Conservation (phyloP, 2,888 invertebrate genomes). For the Lasioglossum morio region DNA sequence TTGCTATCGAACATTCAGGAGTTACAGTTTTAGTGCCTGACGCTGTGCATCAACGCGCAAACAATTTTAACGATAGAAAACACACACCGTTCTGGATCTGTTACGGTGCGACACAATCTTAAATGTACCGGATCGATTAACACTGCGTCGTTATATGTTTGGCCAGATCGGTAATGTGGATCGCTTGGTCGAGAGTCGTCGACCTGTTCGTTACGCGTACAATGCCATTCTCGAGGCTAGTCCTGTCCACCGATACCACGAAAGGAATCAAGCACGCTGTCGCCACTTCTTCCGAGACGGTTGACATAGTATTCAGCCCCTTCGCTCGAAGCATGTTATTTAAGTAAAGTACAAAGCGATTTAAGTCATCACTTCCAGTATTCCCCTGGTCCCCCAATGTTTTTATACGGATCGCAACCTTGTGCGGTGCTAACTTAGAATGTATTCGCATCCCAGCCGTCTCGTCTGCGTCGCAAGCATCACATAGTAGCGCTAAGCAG, state of each 20-base stretch:
- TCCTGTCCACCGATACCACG: slow-evolving; percentile 89
- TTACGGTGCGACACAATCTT: not conserved
- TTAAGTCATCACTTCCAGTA: slow-evolving; percentile 84
- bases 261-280: slow-evolving; percentile 87
- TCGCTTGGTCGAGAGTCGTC: slow-evolving; percentile 83
- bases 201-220: slow-evolving; percentile 86
- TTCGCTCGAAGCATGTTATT: slow-evolving; percentile 85
- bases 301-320: slow-evolving; percentile 78
- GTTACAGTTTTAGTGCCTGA: no score
- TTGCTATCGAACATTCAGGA: no score
- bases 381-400: slow-evolving; percentile 82
- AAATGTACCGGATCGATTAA: slow-evolving; percentile 28
- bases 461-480: slow-evolving; percentile 73
- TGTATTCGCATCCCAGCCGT: slow-evolving; percentile 87
- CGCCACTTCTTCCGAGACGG: slow-evolving; percentile 74
- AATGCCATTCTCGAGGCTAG: slow-evolving; percentile 90
- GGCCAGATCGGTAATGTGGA: slow-evolving; percentile 79
- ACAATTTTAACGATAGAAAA: slow-evolving; percentile 41
- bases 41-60: no score
- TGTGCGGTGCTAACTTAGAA: slow-evolving; percentile 91
- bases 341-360: slow-evolving; percentile 86
- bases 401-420: slow-evolving; percentile 88
- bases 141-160: slow-evolving; percentile 72
- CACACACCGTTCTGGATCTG: no score
- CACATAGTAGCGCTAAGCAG: slow-evolving; percentile 79